A percentile compares a stretch with the other conserved stretches of the same genome.
phyloP scores from a whole-genome alignment of 2,888 invertebrate species.

The Vesta saturnalis region DNA sequence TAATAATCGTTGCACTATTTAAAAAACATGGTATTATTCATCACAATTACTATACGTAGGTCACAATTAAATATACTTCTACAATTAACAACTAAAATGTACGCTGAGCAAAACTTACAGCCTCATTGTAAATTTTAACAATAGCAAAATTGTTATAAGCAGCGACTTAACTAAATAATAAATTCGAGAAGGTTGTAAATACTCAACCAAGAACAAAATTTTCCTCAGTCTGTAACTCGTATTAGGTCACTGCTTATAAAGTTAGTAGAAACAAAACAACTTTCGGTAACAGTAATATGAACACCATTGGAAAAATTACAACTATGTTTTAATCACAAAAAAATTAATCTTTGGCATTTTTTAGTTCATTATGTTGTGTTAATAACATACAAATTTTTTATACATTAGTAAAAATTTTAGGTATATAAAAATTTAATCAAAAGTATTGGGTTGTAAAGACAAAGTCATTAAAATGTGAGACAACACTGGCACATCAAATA shows the following conservation, averaged over 20 bases:
- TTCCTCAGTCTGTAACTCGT: too few relatives aligned
- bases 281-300: not conserved
- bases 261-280: not conserved
- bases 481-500: constrained; percentile 37
- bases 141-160: not conserved
- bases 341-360: constrained; percentile 26
- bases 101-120: constrained; percentile 6
- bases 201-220: too few relatives aligned
- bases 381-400: not conserved
- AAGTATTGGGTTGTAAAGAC: constrained; percentile 16
- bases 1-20: too few relatives aligned
- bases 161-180: not conserved
- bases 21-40: not conserved
- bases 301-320: constrained; percentile 7
- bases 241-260: not conserved
- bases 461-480: constrained; percentile 24
- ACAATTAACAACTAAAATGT: not conserved
- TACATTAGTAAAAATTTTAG: constrained; percentile 12
- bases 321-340: constrained; percentile 10
- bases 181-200: not conserved
- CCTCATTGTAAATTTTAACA: not conserved
- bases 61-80: not conserved
- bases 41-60: not conserved
- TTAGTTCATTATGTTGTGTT: constrained; percentile 4
- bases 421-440: constrained; percentile 24